Conservation (phyloP, 37 sponge, comb jelly and placozoan genomes). For the Petrosia ficiformis region DNA sequence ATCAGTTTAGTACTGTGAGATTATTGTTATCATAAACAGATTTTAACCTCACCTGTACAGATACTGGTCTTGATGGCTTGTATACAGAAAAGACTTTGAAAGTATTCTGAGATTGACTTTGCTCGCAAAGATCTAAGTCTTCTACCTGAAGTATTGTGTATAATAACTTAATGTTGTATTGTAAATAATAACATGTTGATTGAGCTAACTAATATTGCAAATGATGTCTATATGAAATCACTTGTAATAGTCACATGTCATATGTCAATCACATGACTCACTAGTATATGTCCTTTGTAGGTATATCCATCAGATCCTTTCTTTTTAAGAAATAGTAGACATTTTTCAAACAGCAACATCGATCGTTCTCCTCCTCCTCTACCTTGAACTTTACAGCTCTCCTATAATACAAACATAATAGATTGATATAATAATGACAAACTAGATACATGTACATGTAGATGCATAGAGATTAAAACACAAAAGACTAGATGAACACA, state of each 20-base stretch:
- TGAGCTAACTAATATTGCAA: too few relatives aligned
- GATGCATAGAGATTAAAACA: neutral
- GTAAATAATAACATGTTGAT: too few relatives aligned
- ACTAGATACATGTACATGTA: too few relatives aligned
- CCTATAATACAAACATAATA: too few relatives aligned
- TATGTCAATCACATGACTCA: slow-evolving; percentile 6
- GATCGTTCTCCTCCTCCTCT: slow-evolving; percentile 29
- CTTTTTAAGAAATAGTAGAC: slow-evolving; percentile 62
- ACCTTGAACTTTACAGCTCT: slow-evolving; percentile 24
- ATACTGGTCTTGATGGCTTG: neutral
- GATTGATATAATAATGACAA: neutral
- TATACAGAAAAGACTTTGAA: neutral
- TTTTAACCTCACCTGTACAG: neutral
- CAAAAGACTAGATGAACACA: too few relatives aligned
- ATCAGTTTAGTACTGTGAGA: too few relatives aligned
- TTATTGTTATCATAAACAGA: too few relatives aligned
- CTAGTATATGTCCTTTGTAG: slow-evolving; percentile 63
- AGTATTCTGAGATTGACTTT: neutral
- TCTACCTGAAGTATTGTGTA: too few relatives aligned
- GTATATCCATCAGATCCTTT: slow-evolving; percentile 51
- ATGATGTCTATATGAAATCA: too few relatives aligned
- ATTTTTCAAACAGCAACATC: slow-evolving; percentile 64
- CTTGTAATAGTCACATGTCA: too few relatives aligned
- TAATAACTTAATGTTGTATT: too few relatives aligned
- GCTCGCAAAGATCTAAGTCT: too few relatives aligned